phyloP scores from a whole-genome alignment of 2,113 vertebrate species.

The Lycocorax pyrrhopterus region DNA sequence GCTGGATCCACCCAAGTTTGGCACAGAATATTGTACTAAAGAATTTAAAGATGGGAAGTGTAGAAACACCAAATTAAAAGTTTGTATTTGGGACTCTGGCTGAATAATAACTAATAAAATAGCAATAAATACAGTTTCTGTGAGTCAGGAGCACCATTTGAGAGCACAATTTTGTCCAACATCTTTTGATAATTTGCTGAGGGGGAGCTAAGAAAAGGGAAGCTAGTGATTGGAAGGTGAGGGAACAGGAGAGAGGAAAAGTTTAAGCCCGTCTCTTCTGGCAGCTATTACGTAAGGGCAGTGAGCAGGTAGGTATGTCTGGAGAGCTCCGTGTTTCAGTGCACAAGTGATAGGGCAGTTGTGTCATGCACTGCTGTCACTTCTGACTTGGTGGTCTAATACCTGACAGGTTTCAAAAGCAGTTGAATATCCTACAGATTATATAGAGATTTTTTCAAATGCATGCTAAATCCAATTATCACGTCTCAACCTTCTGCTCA shows the following conservation, averaged over 20 bases:
- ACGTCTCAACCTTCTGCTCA: not conserved
- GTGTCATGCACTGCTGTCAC: not conserved
- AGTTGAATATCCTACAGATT: not conserved
- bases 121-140: not conserved
- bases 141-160: not conserved
- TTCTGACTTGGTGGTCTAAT: not conserved
- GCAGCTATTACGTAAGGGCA: not conserved
- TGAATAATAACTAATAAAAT: not conserved
- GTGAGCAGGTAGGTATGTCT: not conserved
- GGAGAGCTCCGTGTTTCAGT: not conserved
- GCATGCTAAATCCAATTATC: accelerated
- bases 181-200: not conserved
- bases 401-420: not conserved
- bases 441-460: not conserved
- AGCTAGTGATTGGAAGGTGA: accelerated
- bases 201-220: not conserved
- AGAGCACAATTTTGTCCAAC: not conserved
- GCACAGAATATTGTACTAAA: not conserved
- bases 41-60: not conserved
- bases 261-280: not conserved
- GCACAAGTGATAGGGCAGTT: not conserved
- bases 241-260: not conserved
- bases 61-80: not conserved
- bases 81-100: not conserved
- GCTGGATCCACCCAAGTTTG: not conserved